Evolutionary conservation across 2,113 vertebrate species (phyloP), one percentile per base, ranked within the genome.

Genomic region (Puffinus mauretanicus): DNA sequence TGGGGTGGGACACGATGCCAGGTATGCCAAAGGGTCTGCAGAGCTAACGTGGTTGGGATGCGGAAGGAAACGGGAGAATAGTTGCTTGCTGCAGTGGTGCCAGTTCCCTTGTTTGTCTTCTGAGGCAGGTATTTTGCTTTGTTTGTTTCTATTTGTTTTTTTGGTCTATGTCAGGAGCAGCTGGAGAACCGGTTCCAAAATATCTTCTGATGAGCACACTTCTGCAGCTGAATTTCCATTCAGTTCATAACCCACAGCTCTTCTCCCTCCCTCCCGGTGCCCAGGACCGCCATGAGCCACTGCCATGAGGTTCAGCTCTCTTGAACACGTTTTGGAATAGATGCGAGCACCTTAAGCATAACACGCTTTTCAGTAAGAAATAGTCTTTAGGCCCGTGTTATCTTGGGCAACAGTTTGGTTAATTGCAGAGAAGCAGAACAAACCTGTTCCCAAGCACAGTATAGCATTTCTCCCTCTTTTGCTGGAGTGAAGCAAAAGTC

Each of bases 1-100:
- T 51, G 26, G 38, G 13, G 10, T 72, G 58, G 75, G 32, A 64
- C 3, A 1, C 4, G 29, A 26, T 36, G 34, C 20, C 34, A 24
- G n/a, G 7, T 64, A 3, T 83, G 25, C 52, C 80, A 40, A 12
- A 65, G 40, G 30, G 3, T 62, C 17, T 61, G 60, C 55, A 75
- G 27, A 30, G 16, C 9, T 76, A 4, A 11, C 0, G 0, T 40
- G 13, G 10, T 6, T 78, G 83, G 13, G 30, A 18, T 78, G 76
- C 46, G 38, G 69, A 16, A 61, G 51, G 36, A 73, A 73, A n/a
- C 6, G 5, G 20, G 84, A 62, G 29, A 64, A 61, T 6, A 34
- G 27, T 72, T 86, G 47, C 76, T 65, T 91, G 34, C 36, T 84
- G 55, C 25, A 57, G 34, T 38, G 34, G 2, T 72, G 9, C 26